Evolutionary conservation across 2,888 invertebrate genomes (phyloP).

Genomic region (Plebejus argus): DNA sequence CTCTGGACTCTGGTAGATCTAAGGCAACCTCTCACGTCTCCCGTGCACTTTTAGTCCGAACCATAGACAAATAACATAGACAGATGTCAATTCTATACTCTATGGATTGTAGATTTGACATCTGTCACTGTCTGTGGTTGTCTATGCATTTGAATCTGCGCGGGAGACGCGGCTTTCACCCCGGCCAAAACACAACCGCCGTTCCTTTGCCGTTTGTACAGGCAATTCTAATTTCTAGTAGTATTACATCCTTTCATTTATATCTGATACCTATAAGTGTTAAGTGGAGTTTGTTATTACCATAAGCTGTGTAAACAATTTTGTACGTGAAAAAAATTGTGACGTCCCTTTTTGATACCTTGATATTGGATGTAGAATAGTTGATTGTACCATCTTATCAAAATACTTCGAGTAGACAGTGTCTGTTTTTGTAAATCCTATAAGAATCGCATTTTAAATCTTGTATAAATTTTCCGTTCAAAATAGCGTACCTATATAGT

Average conservation of each 20-base stretch:
- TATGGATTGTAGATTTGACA: background rate
- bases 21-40: slow-evolving; percentile 37
- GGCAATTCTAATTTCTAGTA: slow-evolving; percentile 39
- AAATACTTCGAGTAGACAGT: background rate
- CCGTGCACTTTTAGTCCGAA: background rate
- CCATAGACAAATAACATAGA: background rate
- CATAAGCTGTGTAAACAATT: slow-evolving; percentile 13
- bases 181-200: slow-evolving; percentile 48
- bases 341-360: slow-evolving; percentile 7
- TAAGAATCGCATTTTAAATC: slow-evolving; percentile 38
- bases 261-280: slow-evolving; percentile 16
- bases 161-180: slow-evolving; percentile 37
- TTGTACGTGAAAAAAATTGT: background rate
- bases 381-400: background rate
- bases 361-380: background rate
- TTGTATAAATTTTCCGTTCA: slow-evolving; percentile 36
- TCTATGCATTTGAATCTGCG: background rate
- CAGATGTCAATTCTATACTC: background rate
- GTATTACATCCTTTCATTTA: slow-evolving; percentile 27
- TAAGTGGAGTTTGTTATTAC: slow-evolving; percentile 16
- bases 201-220: slow-evolving; percentile 43
- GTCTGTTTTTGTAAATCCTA: slow-evolving; percentile 26
- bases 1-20: slow-evolving; percentile 84
- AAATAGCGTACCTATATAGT: slow-evolving; percentile 35
- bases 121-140: background rate